Conservation (phyloP, 2,888 invertebrate species). For the Endotricha flammealis region DNA sequence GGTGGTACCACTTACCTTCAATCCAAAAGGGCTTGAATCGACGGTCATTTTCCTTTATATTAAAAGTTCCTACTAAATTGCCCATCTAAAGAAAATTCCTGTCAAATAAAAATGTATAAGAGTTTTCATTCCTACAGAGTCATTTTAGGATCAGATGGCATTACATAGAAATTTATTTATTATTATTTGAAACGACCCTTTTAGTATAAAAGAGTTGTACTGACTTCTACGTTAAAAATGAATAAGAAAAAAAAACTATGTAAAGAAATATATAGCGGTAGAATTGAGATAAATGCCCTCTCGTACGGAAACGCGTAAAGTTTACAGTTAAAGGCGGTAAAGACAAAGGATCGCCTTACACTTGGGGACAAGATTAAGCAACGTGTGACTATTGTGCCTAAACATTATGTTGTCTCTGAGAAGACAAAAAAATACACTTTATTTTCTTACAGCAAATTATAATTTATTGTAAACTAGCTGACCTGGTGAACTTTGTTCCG, state of each 20-base stretch:
- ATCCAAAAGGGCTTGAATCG: too few species aligned
- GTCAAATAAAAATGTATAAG: too few species aligned
- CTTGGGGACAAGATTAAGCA: not conserved
- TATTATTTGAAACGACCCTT: not conserved
- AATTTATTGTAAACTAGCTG: too few species aligned
- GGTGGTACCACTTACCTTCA: too few species aligned
- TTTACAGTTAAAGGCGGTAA: constrained; percentile 11
- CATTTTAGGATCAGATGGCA: too few species aligned
- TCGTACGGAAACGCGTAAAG: constrained; percentile 12
- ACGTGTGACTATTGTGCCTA: not conserved
- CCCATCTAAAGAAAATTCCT: too few species aligned
- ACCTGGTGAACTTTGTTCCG: too few species aligned
- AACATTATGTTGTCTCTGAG: not conserved
- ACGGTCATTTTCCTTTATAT: too few species aligned
- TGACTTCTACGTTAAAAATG: constrained; percentile 4
- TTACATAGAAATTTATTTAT: too few species aligned
- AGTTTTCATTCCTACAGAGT: too few species aligned
- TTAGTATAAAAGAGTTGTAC: not conserved
- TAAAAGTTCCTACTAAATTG: too few species aligned
- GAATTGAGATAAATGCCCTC: constrained; percentile 10
- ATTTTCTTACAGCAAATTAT: too few species aligned
- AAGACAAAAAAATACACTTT: not conserved
- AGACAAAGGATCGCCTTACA: constrained; percentile 1
- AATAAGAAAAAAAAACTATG: not conserved
- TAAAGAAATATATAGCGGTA: not conserved